Conservation (phyloP, 2,797 vertebrate species). For the Muscicapa comitata region DNA sequence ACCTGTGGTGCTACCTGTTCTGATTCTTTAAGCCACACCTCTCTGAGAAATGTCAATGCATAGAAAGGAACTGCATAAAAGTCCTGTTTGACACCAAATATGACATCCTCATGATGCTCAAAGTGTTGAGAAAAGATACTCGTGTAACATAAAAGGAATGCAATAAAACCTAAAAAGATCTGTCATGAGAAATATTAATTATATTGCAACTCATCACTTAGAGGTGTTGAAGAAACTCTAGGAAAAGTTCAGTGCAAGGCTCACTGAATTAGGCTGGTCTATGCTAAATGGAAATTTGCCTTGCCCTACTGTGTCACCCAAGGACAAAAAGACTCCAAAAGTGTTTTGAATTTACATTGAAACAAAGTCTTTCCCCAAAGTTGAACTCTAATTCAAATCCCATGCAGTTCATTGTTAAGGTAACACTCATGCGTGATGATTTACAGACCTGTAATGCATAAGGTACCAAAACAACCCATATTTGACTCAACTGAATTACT, state of each 20-base stretch:
- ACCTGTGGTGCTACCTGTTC: not conserved
- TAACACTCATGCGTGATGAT: not conserved
- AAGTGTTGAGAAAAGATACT: not conserved
- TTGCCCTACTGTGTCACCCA: not conserved
- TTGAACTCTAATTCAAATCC: not conserved
- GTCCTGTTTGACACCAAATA: not conserved
- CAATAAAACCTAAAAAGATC: not conserved
- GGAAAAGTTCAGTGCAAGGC: not conserved
- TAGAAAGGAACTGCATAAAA: not conserved
- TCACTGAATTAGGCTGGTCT: not conserved
- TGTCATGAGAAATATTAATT: not conserved
- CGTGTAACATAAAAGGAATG: not conserved
- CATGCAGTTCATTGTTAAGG: not conserved
- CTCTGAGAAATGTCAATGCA: not conserved
- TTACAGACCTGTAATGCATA: not conserved
- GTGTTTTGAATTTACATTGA: not conserved
- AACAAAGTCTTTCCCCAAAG: not conserved
- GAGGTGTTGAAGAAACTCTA: not conserved
- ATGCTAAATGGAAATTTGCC: not conserved
- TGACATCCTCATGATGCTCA: not conserved
- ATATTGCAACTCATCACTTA: not conserved
- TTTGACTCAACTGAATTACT: constrained; percentile 7
- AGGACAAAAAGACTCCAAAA: not conserved
- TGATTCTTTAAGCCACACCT: not conserved
- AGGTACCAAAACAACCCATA: not conserved